Evolutionary conservation across 2,113 vertebrate species (phyloP).

Genomic region (Cnemophilus loriae): DNA sequence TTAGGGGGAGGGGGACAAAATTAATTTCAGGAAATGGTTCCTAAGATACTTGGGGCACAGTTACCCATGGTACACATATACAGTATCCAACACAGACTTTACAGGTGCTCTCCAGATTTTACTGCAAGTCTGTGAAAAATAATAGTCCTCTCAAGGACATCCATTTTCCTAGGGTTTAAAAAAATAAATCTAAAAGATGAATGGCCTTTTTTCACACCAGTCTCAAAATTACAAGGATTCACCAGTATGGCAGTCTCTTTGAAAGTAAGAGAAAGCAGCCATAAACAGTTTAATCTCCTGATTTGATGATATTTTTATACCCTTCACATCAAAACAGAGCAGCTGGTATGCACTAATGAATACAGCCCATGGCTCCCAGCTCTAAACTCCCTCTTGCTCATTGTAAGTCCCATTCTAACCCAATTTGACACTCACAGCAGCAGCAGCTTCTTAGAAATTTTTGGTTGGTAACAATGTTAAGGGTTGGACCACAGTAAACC

Average conservation of each 20-base stretch:
- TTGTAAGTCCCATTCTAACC: background rate
- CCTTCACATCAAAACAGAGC: background rate
- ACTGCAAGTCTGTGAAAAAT: background rate
- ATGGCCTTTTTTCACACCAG: background rate
- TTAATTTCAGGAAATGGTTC: background rate
- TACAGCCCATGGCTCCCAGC: background rate
- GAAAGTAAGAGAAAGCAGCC: background rate
- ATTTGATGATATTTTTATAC: background rate
- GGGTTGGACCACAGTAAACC: background rate
- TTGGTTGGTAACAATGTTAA: rapidly evolving
- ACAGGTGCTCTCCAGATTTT: background rate
- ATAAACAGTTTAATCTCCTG: background rate
- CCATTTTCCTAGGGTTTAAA: background rate
- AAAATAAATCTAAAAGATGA: background rate
- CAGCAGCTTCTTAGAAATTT: background rate
- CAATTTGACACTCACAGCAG: background rate
- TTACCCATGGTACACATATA: rapidly evolving
- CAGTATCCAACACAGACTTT: background rate
- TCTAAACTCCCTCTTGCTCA: background rate
- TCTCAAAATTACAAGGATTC: background rate
- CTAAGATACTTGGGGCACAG: background rate
- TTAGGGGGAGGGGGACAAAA: too few species aligned
- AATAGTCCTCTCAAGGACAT: background rate
- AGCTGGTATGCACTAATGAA: background rate
- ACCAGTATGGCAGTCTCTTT: background rate